Evolutionary conservation across 2,888 invertebrate species (phyloP).

Genomic region (Metallyticus violacea): DNA sequence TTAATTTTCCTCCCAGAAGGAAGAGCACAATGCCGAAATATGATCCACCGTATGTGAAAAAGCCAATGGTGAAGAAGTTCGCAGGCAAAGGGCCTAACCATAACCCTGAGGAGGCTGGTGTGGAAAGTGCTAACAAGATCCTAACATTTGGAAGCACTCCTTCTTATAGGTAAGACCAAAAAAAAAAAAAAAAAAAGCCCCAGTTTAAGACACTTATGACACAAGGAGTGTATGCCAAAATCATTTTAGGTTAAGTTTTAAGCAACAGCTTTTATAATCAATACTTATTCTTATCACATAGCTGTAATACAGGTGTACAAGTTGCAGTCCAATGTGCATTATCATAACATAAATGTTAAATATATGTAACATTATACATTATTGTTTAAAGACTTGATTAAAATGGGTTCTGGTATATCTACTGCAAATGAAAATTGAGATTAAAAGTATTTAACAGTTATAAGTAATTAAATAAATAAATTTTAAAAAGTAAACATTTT

Average conservation of each 20-base stretch:
- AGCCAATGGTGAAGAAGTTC: constrained; percentile 74
- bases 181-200: not conserved
- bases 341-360: too few relatives aligned
- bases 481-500: too few relatives aligned
- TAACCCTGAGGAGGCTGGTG: constrained; percentile 74
- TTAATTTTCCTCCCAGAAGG: constrained; percentile 44
- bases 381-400: too few relatives aligned
- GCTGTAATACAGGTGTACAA: too few relatives aligned
- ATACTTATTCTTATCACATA: too few relatives aligned
- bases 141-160: constrained; percentile 73
- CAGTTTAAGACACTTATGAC: not conserved
- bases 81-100: constrained; percentile 48
- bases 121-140: constrained; percentile 80
- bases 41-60: constrained; percentile 84
- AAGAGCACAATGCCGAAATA: constrained; percentile 86
- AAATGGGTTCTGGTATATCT: too few relatives aligned
- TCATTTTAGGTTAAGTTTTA: not conserved
- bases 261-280: not conserved
- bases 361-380: too few relatives aligned
- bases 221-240: not conserved
- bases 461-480: too few relatives aligned
- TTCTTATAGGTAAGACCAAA: constrained; percentile 64
- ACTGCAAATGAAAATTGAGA: too few relatives aligned
- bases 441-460: too few relatives aligned
- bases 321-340: too few relatives aligned